These are phyloP conservation scores for Psilopsiagon aymara DNA, from an alignment of 2,113 vertebrate species.

Conservation along the genomic window DNA sequence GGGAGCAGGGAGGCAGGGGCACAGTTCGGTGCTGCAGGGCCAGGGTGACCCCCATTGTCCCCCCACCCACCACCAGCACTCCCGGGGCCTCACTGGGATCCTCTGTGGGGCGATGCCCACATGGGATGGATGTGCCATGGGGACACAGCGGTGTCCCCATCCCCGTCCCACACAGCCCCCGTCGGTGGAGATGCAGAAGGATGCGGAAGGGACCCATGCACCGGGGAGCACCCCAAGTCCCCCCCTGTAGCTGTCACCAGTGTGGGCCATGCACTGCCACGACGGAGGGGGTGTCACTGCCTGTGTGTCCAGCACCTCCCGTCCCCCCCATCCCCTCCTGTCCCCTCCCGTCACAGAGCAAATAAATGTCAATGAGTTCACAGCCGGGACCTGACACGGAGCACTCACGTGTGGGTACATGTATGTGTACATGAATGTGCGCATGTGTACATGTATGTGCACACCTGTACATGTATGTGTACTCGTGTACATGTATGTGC, in stretches of 20 bases:
- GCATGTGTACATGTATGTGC: too few relatives aligned
- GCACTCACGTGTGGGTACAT: neutral
- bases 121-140: neutral
- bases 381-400: neutral
- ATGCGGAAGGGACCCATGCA: neutral
- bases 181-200: neutral
- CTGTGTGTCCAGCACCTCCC: neutral
- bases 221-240: neutral
- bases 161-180: too few relatives aligned
- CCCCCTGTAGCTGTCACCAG: neutral
- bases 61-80: neutral
- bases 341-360: neutral
- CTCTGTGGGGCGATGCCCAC: neutral
- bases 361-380: neutral
- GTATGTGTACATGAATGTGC: too few relatives aligned
- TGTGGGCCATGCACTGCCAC: neutral
- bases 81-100: neutral
- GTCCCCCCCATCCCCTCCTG: neutral
- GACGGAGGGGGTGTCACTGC: neutral
- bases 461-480: neutral
- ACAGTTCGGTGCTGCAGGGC: neutral
- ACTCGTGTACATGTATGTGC: neutral
- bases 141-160: neutral
- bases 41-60: neutral
- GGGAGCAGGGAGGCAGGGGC: neutral